Conservation (phyloP, 2,797 vertebrate species). For the Molossus alvarezi region DNA sequence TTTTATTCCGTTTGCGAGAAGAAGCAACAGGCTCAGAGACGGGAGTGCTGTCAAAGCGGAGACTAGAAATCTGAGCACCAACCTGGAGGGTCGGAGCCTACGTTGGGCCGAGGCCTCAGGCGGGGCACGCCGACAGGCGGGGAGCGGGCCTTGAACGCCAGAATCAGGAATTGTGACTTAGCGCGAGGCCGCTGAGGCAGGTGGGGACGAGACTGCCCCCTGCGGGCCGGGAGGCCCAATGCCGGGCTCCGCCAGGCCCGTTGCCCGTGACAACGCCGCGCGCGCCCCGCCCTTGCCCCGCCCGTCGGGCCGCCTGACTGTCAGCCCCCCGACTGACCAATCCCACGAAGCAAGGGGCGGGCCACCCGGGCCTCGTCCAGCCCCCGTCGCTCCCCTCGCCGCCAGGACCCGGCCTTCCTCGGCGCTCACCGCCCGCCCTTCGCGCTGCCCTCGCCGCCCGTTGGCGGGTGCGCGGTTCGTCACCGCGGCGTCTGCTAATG, state of each 20-base stretch:
- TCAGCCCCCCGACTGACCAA: conserved; percentile 75
- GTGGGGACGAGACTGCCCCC: conserved; percentile 55
- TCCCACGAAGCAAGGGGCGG: conserved; percentile 73
- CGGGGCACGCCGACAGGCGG: not conserved
- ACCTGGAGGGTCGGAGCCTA: accelerated
- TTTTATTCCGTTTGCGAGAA: not conserved
- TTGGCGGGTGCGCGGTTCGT: conserved; percentile 75
- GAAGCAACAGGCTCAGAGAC: not conserved
- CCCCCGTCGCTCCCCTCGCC: conserved; percentile 25
- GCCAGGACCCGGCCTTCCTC: conserved; percentile 70
- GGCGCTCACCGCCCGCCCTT: conserved; percentile 77
- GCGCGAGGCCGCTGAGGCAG: not conserved
- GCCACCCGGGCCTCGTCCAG: conserved; percentile 55
- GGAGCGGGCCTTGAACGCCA: not conserved
- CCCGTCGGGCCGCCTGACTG: conserved; percentile 31
- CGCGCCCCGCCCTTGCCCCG: conserved; percentile 76
- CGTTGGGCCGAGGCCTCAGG: accelerated
- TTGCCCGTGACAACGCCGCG: conserved; percentile 77
- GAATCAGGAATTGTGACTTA: conserved; percentile 76
- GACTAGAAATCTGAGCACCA: not conserved
- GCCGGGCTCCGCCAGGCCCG: not conserved
- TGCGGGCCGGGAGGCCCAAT: conserved; percentile 77
- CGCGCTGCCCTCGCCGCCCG: conserved; percentile 65
- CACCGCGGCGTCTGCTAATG: conserved; percentile 65
- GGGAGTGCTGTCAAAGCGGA: not conserved